phyloP scores from a whole-genome alignment of 2,888 invertebrate species.

The Diplolepis rosae region DNA sequence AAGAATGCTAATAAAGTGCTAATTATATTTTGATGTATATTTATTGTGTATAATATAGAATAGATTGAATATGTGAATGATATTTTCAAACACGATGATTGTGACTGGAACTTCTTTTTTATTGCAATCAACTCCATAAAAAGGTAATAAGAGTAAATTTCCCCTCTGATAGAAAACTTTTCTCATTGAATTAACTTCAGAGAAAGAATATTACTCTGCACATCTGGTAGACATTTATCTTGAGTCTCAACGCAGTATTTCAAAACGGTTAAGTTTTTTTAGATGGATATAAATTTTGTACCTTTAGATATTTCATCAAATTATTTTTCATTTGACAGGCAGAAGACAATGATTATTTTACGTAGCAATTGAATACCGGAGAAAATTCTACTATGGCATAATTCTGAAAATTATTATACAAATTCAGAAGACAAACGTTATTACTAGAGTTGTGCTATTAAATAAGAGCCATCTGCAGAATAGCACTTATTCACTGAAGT shows the following conservation, averaged over 20 bases:
- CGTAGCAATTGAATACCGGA: constrained; percentile 6
- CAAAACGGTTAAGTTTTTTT: constrained; percentile 4
- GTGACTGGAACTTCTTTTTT: background rate
- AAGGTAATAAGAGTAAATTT: constrained; percentile 23
- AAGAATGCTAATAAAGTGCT: too few species aligned
- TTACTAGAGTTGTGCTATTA: constrained; percentile 42
- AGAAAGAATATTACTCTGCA: constrained; percentile 10
- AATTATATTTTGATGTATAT: too few species aligned
- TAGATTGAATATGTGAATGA: background rate
- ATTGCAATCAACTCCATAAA: constrained; percentile 21
- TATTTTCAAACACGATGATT: background rate
- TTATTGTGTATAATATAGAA: too few species aligned
- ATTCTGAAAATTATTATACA: constrained; percentile 42
- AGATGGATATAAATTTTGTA: constrained; percentile 1
- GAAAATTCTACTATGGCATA: constrained; percentile 42
- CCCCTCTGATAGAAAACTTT: background rate
- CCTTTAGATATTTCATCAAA: background rate
- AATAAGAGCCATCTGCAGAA: constrained; percentile 44
- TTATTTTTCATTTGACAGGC: constrained; percentile 20
- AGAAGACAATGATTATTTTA: constrained; percentile 10
- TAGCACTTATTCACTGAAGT: constrained; percentile 32
- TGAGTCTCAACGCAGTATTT: constrained; percentile 5
- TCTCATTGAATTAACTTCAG: constrained; percentile 23
- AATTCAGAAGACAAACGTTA: constrained; percentile 42
- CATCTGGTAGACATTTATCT: constrained; percentile 22